phyloP scores from a whole-genome alignment of 2,888 invertebrate species.

The Drosophila kuntzei region DNA sequence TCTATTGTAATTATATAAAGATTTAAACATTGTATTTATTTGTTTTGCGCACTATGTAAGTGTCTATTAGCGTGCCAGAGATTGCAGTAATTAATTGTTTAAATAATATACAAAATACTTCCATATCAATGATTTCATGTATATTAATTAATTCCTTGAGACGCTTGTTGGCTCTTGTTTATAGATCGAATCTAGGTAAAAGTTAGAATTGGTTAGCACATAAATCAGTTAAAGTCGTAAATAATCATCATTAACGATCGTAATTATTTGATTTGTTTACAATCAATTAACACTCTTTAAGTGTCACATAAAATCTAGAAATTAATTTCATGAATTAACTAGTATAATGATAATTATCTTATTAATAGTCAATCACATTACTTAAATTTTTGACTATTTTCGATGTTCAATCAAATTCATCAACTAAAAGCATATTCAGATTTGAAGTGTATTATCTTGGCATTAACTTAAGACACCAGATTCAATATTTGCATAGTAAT shows the following conservation, averaged over 20 bases:
- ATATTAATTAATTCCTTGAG: constrained; percentile 15
- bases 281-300: constrained; percentile 28
- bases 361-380: constrained; percentile 12
- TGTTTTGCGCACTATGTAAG: constrained; percentile 20
- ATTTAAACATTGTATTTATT: constrained; percentile 23
- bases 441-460: not conserved
- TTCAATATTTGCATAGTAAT: not conserved
- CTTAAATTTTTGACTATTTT: not conserved
- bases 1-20: constrained; percentile 53
- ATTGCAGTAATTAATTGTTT: constrained; percentile 58
- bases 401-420: not conserved
- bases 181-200: constrained; percentile 12
- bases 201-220: not conserved
- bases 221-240: constrained; percentile 9
- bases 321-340: not conserved
- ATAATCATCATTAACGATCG: constrained; percentile 15
- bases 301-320: constrained; percentile 1
- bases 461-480: not conserved
- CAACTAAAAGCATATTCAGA: not conserved
- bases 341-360: constrained; percentile 11
- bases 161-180: not conserved
- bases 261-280: constrained; percentile 9
- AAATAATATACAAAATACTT: constrained; percentile 39
- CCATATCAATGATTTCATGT: constrained; percentile 4
- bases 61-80: constrained; percentile 53